Base-by-base conservation (phyloP, 2,888 invertebrate species). In the Miltochrista miniata region DNA sequence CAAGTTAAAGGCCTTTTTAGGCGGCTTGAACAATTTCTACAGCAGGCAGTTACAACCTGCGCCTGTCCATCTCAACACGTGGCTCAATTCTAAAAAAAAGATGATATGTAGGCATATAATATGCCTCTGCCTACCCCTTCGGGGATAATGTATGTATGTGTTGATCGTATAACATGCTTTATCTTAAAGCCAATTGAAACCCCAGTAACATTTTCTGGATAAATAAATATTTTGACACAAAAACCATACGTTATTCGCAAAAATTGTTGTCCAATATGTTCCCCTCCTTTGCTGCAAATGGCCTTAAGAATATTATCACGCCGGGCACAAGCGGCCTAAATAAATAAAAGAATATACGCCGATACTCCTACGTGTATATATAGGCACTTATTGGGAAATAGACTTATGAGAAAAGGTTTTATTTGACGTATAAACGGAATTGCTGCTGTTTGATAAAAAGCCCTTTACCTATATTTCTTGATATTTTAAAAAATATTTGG, bases 371-470 rank as follows among this genome's bases (percentile, higher is more conserved):
- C 41, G 54, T 45, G 56, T 37, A 43, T 9, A 54, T 44, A 57
- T 59, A 59, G 57, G 60, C 50, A 57, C 46, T 58, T 66, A 68
- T 55, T 62, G 39, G 61, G 60, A 66, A 51, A 38, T 30, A 54
- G 50, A 46, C 36, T 54, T 50, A 47, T 35, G 30, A 42, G 41
- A 46, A 40, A 54, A 48, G 53, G 51, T 54, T 46, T 34, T 29
- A 38, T 55, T 63, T 63, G 56, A 51, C 56, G 68, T 61, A 59
- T 60, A 35, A 60, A 51, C 62, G 57, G 64, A 79, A 79, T 77
- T 73, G 76, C 78, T 82, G 79, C 75, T 77, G 59, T 68, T 61
- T 42, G 41, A 47, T 49, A 42, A 59, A 61, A 54, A 18, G 11
- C 9, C n/a, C 15, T 18, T 14, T 1, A 7, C 3, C 18, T 4